Percentiles rank a stretch among this genome's conserved stretches.
These are phyloP conservation scores for Lethenteron reissneri DNA, from an alignment of 2,113 vertebrate genomes.

Conservation along the genomic window DNA sequence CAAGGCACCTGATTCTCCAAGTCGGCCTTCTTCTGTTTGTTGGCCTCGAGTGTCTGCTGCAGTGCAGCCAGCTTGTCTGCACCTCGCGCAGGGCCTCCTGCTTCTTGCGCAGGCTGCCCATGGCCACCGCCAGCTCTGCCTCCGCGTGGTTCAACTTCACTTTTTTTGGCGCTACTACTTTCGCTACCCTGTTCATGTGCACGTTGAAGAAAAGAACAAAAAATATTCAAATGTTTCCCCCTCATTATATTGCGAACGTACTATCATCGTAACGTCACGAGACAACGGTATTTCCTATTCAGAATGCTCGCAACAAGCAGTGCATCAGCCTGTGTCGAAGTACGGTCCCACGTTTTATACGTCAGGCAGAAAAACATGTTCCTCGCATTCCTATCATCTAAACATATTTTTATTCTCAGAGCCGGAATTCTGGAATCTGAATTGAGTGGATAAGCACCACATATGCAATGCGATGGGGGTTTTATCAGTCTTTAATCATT, in stretches of 20 bases:
- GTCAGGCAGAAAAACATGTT: no score
- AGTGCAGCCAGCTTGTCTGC: conserved; percentile 42
- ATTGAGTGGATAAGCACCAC: no score
- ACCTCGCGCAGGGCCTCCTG: conserved; percentile 43
- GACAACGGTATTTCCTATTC: no score
- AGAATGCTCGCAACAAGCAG: no score
- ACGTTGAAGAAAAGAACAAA: conserved; percentile 7
- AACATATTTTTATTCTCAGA: no score
- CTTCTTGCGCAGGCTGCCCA: conserved; percentile 39
- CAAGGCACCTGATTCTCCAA: conserved; percentile 44
- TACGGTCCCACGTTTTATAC: no score
- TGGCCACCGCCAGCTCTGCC: conserved; percentile 35
- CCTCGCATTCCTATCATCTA: no score
- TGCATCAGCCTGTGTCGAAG: no score
- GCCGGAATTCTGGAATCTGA: no score
- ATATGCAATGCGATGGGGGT: no score
- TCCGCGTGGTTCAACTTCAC: conserved; percentile 40
- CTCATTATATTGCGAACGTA: not conserved
- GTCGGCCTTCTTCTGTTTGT: conserved; percentile 51
- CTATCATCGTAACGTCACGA: no score
- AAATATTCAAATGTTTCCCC: conserved; percentile 8
- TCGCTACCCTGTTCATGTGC: conserved; percentile 29
- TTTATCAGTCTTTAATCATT: no score
- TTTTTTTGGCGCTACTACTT: conserved; percentile 58
- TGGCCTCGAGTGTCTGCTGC: conserved; percentile 33